Percentiles rank a stretch among this genome's conserved stretches.
These are phyloP conservation scores for Aurelia sp. DNA, from an alignment of 30 jellyfish, hydroid and myxozoan genomes.

Conservation along the genomic window DNA sequence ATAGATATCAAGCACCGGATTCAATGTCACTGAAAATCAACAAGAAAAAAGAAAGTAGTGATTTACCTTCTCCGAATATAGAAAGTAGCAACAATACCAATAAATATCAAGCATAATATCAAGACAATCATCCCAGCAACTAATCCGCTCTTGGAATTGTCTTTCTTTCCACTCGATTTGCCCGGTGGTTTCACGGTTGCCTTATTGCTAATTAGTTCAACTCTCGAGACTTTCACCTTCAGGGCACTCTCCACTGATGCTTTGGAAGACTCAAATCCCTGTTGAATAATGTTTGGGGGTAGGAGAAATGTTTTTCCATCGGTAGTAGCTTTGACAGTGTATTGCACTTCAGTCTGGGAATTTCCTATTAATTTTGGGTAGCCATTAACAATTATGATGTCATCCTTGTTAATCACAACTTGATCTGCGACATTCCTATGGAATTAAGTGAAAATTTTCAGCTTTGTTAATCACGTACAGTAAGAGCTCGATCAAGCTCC, in stretches of 20 bases:
- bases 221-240: neutral
- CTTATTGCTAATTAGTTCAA: neutral
- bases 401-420: conserved; percentile 6
- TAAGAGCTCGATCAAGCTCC: no score
- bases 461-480: neutral
- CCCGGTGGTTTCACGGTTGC: no score
- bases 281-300: neutral
- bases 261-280: conserved; percentile 28
- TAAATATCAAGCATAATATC: neutral
- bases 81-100: neutral
- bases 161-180: no score
- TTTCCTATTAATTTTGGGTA: conserved; percentile 4
- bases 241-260: conserved; percentile 13
- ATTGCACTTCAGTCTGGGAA: conserved; percentile 8
- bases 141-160: neutral
- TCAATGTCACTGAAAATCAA: no score
- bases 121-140: conserved; percentile 35
- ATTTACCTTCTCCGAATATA: conserved; percentile 11
- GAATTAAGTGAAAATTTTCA: neutral
- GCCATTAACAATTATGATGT: conserved; percentile 25
- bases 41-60: no score
- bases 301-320: conserved; percentile 13
- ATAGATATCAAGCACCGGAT: no score
- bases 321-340: conserved; percentile 9
- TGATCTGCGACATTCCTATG: neutral